Conservation (phyloP, 2,797 vertebrate species). For the Pseudochaenichthys georgianus region DNA sequence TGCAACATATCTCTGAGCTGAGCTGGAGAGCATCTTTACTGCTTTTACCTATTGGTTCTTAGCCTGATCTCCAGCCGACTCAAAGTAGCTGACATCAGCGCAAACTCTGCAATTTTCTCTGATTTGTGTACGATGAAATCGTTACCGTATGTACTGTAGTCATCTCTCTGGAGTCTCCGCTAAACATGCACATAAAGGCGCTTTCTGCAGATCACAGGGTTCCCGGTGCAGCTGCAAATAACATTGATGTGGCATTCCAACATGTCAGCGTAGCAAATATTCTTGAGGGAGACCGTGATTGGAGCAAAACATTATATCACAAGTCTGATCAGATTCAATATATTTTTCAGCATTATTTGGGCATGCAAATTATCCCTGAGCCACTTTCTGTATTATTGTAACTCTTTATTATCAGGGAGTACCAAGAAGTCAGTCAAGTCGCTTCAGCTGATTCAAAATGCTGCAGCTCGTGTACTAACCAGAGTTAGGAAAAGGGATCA, state of each 20-base stretch:
- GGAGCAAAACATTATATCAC: background rate
- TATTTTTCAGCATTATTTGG: slow-evolving; percentile 18
- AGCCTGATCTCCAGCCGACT: slow-evolving; percentile 47
- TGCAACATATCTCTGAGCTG: slow-evolving; percentile 36
- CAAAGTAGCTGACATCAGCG: slow-evolving; percentile 63
- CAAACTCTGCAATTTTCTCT: slow-evolving; percentile 35
- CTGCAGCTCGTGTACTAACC: too few relatives aligned
- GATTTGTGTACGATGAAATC: slow-evolving; percentile 68
- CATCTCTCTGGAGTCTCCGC: slow-evolving; percentile 38
- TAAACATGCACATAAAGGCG: slow-evolving; percentile 37
- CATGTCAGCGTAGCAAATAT: slow-evolving; percentile 42
- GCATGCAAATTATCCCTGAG: slow-evolving; percentile 31
- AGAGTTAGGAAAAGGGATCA: too few relatives aligned
- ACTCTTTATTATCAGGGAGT: too few relatives aligned
- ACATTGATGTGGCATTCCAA: slow-evolving; percentile 54
- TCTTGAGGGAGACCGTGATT: background rate
- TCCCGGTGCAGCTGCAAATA: slow-evolving; percentile 69
- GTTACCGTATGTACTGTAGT: slow-evolving; percentile 41
- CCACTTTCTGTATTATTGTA: slow-evolving; percentile 4
- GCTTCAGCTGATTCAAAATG: too few relatives aligned
- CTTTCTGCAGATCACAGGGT: slow-evolving; percentile 21
- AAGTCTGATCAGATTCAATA: slow-evolving; percentile 24
- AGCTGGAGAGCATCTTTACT: slow-evolving; percentile 35
- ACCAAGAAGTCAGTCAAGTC: too few relatives aligned
- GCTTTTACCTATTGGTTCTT: slow-evolving; percentile 29